These are phyloP conservation scores for Clepsis dumicolana DNA, from an alignment of 2,888 invertebrate genomes.

Conservation along the genomic window DNA sequence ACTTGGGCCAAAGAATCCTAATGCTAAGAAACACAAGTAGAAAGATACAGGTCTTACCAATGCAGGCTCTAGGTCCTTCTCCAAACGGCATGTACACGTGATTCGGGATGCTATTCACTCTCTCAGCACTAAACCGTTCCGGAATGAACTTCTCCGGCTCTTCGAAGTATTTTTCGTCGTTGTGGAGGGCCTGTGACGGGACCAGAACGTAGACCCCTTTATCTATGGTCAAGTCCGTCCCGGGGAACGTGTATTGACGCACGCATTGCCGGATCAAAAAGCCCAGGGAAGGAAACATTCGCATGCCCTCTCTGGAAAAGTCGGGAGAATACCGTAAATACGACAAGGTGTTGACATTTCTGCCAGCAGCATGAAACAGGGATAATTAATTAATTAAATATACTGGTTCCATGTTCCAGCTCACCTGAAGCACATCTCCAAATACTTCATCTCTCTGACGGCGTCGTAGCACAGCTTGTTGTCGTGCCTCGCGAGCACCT, in stretches of 20 bases:
- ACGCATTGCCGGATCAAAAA: conserved; percentile 48
- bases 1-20: no score
- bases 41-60: no score
- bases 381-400: no score
- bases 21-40: no score
- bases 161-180: conserved; percentile 53
- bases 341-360: no score
- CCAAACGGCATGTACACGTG: conserved; percentile 54
- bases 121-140: conserved; percentile 50
- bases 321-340: no score
- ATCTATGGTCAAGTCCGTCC: conserved; percentile 51
- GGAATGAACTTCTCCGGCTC: conserved; percentile 53
- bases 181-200: conserved; percentile 53
- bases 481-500: no score
- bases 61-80: conserved; percentile 52
- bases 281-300: conserved; percentile 52
- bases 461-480: no score
- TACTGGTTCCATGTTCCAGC: no score
- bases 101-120: conserved; percentile 44
- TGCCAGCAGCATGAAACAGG: no score
- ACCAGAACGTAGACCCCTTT: conserved; percentile 50
- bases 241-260: conserved; percentile 50
- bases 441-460: conserved; percentile 55
- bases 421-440: conserved; percentile 58
- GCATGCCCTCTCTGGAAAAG: conserved; percentile 50